Evolutionary conservation across 1,140 invertebrate genomes (phyloP), one percentile per base, ranked within the genome.

Genomic region (Ceratosolen solmsi): DNA sequence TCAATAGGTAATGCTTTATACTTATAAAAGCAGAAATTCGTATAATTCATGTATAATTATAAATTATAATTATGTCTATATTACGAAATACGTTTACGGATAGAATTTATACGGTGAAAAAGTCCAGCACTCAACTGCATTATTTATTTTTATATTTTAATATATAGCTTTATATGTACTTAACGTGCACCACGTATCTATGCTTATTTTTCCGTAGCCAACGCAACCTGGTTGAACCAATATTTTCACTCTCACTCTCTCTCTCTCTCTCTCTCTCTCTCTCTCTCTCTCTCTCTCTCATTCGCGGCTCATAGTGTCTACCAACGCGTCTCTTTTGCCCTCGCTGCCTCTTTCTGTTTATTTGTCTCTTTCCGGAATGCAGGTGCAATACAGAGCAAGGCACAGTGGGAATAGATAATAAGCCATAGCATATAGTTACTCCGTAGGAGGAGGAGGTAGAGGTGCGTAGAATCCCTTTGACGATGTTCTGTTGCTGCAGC

Each of bases 351-450:
- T 15, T 72, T n/a, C 22, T 72, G 41, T 49, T 72, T 72, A 51
- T 73, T 71, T 73, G 5, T 73, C 27, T 33, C 38, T 54, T 54
- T 51, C 3, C 2, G 9, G 30, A 73, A 30, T 51, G 27, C 65
- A 54, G 11, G 49, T 51, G 25, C 46, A 54, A 49, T 33, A 33
- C n/a, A 27, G 36, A 41, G 20, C 17, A 17, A 9, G 33, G 70
- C 72, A 85, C 84, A 88, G 81, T 88, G 80, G 79, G 87, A 89
- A 89, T 88, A 84, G 82, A 73, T 88, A 86, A 89, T 87, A 82
- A 86, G 75, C 74, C 80, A 63, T 84, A 81, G 81, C 82, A 2
- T 56, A n/a, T 11, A 17, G 22, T 38, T 75, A 13, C 22, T 33
- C 46, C 22, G 9, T 49, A 49, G n/a, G 27, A 71, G 3, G 7